Evolutionary conservation across 1,140 invertebrate species (phyloP), one percentile per base, ranked within the genome.

Genomic region (Kradibia gibbosae): DNA sequence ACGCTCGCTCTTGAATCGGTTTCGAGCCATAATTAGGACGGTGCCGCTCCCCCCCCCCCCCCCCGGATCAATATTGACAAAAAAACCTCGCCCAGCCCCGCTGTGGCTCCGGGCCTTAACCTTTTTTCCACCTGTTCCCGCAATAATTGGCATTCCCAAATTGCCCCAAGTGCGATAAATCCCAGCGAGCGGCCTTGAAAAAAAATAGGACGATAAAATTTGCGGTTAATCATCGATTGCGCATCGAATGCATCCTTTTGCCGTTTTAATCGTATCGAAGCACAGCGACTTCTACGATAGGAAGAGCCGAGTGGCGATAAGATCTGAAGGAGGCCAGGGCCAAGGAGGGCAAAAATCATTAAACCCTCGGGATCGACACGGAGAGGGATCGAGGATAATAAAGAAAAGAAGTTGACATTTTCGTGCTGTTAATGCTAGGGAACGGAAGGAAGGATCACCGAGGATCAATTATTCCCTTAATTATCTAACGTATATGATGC

Each of bases 391-490:
- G 36, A 71, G 45, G 34, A 39, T 10, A n/a, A 25, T 28, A 39
- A 22, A 65, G 17, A 17, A 65, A n/a, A 77, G 36, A n/a, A 72
- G 71, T 78, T 34, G 76, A 65, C 48, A 36, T 71, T 78, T 70
- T 36, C 53, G 48, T 67, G 3, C 20, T 60, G 7, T 25, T 60
- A 42, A 42, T 42, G 28, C 36, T 45, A 45, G 65, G 11, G 20
- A 36, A 25, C 34, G 31, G 1, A 39, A n/a, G n/a, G n/a, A n/a
- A n/a, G n/a, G 87, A 87, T 88, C 70, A 75, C 72, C 71, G 80
- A 82, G 82, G 86, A 87, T 88, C 87, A 86, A 91, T 90, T 91
- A 90, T 87, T 85, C 88, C 85, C 87, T 87, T 90, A 91, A 91
- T 90, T 90, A 90, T 90, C 86, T 88, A 84, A 80, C 84, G 80